Percentiles rank a stretch among this genome's conserved stretches.
Conservation (phyloP, 2,113 vertebrate species). For the Rhabdornis inornatus region DNA sequence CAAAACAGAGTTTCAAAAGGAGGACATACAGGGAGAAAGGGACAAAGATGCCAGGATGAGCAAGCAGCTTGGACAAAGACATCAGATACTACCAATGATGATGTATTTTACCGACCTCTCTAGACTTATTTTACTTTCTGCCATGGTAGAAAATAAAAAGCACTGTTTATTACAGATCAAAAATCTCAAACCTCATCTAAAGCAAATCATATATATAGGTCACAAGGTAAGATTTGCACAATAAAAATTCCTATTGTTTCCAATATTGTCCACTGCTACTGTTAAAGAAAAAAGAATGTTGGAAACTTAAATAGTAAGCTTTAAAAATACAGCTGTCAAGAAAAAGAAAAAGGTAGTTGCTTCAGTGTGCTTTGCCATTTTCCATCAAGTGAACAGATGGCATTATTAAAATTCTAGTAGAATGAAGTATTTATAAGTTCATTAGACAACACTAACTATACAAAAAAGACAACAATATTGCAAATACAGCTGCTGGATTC, state of each 20-base stretch:
- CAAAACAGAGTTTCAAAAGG: background rate
- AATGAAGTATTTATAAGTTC: constrained; percentile 61
- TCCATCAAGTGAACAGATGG: constrained; percentile 40
- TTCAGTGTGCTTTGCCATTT: background rate
- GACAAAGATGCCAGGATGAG: background rate
- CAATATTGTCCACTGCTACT: background rate
- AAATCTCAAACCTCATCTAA: background rate
- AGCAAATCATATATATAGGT: background rate
- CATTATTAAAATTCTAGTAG: constrained; percentile 61
- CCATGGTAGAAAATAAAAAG: background rate
- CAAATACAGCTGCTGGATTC: constrained; percentile 25
- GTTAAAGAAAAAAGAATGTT: background rate
- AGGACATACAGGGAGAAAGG: background rate
- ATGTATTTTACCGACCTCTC: background rate
- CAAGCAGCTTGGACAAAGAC: background rate
- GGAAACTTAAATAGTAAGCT: background rate
- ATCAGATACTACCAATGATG: accelerated
- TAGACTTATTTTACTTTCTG: background rate
- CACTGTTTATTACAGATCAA: background rate
- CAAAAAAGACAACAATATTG: background rate
- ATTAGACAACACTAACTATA: constrained; percentile 39
- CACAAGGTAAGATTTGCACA: background rate
- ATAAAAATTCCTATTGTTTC: background rate
- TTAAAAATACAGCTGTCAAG: constrained; percentile 27
- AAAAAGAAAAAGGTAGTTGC: background rate